phyloP scores from a whole-genome alignment of 2,797 vertebrate species.

The Champsocephalus gunnari region DNA sequence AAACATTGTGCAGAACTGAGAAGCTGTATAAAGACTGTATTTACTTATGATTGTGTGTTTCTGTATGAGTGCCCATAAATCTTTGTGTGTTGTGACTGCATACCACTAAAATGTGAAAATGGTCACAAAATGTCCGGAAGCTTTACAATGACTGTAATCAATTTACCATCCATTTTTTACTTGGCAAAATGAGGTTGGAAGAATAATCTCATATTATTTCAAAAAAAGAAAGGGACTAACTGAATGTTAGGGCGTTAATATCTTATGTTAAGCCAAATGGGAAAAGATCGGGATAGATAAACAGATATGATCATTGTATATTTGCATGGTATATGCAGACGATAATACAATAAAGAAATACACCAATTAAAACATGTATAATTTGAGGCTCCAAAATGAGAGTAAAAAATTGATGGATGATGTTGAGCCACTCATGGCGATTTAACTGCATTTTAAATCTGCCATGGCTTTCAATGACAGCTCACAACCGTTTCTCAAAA shows the following conservation, averaged over 20 bases:
- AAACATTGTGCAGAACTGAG: background rate
- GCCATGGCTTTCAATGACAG: conserved; percentile 74
- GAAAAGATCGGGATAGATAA: background rate
- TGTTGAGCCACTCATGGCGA: conserved; percentile 38
- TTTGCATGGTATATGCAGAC: conserved; percentile 10
- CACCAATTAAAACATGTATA: conserved; percentile 13
- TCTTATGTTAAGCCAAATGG: background rate
- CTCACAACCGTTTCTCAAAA: conserved; percentile 83
- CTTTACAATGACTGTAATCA: too few relatives aligned
- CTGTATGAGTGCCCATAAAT: background rate
- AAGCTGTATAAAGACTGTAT: background rate
- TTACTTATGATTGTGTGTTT: background rate
- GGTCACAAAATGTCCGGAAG: too few relatives aligned
- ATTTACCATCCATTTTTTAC: too few relatives aligned
- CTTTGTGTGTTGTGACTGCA: background rate
- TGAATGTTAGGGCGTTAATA: background rate
- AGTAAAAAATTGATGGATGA: conserved; percentile 27
- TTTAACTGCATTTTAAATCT: conserved; percentile 66
- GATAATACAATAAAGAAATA: conserved; percentile 11
- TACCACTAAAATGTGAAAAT: background rate
- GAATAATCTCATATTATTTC: background rate
- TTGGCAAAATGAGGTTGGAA: background rate
- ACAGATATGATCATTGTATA: background rate
- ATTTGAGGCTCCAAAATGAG: conserved; percentile 21
- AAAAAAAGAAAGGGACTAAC: background rate